phyloP scores from a whole-genome alignment of 2,797 vertebrate species.

The Benthosema pterotum region DNA sequence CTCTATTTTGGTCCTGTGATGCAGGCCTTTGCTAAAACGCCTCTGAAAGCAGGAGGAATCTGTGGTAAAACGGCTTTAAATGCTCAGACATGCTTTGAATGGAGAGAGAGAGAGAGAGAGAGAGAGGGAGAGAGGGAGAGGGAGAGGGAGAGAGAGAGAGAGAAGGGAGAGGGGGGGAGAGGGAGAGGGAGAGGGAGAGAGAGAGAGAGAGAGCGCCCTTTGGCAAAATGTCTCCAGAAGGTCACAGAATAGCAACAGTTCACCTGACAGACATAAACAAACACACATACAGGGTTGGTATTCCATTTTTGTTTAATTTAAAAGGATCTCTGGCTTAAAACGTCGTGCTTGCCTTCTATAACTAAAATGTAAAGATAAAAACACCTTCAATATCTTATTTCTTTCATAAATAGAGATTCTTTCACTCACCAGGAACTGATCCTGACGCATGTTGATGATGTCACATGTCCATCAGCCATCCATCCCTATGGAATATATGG shows the following conservation, averaged over 20 bases:
- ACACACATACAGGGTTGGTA: background rate
- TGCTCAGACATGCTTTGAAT: constrained; percentile 61
- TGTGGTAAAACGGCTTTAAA: constrained; percentile 73
- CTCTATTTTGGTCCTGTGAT: constrained; percentile 69
- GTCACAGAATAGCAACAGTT: constrained; percentile 63
- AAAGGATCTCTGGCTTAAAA: too few relatives aligned
- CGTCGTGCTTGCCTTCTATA: too few relatives aligned
- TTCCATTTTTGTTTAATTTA: too few relatives aligned
- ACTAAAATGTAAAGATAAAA: too few relatives aligned
- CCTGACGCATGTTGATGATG: too few relatives aligned
- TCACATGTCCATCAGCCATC: too few relatives aligned
- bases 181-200: constrained; percentile 46
- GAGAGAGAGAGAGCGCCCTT: constrained; percentile 53
- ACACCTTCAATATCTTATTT: too few relatives aligned
- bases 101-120: constrained; percentile 44
- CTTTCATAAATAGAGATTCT: too few relatives aligned
- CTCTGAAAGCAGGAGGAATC: constrained; percentile 62
- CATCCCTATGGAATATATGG: too few relatives aligned
- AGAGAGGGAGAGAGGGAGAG: constrained; percentile 52
- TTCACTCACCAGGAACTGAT: too few relatives aligned
- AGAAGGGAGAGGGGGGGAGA: too few relatives aligned
- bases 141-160: constrained; percentile 44
- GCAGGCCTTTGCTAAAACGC: constrained; percentile 76
- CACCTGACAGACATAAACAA: constrained; percentile 33
- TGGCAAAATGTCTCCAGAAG: constrained; percentile 75